phyloP scores from a whole-genome alignment of 2,113 vertebrate species.

The Capricornis sumatraensis region DNA sequence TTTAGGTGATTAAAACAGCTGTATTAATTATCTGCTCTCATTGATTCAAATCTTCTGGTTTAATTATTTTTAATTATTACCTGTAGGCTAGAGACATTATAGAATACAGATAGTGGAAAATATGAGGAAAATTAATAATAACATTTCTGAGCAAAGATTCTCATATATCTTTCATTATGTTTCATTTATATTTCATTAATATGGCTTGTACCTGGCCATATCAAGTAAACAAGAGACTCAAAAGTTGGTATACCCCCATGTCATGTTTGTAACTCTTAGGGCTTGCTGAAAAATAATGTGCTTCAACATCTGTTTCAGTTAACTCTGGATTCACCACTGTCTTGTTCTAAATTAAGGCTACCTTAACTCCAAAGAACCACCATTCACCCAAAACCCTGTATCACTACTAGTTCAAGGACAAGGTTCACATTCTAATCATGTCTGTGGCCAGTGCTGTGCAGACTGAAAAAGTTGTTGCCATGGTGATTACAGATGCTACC shows the following conservation, averaged over 20 bases:
- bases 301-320: background rate
- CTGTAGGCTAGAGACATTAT: background rate
- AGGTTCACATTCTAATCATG: background rate
- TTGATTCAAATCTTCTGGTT: background rate
- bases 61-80: background rate
- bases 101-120: background rate
- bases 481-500: background rate
- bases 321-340: background rate
- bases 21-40: background rate
- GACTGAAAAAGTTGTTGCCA: background rate
- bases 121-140: background rate
- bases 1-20: constrained; percentile 26
- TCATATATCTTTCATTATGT: background rate
- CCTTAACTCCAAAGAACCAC: background rate
- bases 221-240: background rate
- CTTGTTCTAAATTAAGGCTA: background rate
- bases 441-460: background rate
- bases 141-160: background rate
- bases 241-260: background rate
- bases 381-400: background rate
- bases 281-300: background rate
- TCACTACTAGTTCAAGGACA: background rate
- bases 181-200: background rate
- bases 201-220: background rate
- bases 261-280: background rate